phyloP scores from a whole-genome alignment of 2,113 vertebrate species.

The Oncorhynchus tshawytscha region DNA sequence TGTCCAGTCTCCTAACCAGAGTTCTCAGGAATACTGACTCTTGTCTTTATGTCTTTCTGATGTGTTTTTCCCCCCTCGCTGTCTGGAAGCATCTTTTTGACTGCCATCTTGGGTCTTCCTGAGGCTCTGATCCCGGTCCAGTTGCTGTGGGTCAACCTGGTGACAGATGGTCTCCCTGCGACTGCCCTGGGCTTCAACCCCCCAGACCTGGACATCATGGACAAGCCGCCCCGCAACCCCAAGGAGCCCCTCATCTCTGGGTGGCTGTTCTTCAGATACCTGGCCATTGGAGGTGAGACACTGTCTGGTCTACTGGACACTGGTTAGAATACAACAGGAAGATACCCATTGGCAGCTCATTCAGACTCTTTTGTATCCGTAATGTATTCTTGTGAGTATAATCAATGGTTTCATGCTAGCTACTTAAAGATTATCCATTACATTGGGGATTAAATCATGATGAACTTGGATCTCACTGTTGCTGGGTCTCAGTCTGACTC shows the following conservation, averaged over 20 bases:
- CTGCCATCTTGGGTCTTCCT: constrained; percentile 92
- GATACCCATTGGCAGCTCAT: not conserved
- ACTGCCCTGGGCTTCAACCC: constrained; percentile 97
- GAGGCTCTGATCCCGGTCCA: constrained; percentile 97
- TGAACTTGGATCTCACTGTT: too few relatives aligned
- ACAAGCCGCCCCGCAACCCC: constrained; percentile 91
- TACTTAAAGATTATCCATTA: not conserved
- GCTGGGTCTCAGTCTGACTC: too few relatives aligned
- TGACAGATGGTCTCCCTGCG: constrained; percentile 95
- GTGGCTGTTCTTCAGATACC: constrained; percentile 97
- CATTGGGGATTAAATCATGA: not conserved
- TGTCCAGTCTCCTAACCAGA: too few relatives aligned
- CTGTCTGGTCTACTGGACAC: not conserved
- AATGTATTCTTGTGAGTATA: too few relatives aligned
- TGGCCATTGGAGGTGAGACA: constrained; percentile 90
- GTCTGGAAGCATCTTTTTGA: constrained; percentile 88
- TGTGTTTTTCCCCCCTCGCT: not conserved
- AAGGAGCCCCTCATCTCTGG: constrained; percentile 95
- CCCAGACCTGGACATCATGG: constrained; percentile 97
- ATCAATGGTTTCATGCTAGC: not conserved
- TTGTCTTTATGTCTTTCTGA: not conserved
- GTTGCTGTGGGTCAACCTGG: constrained; percentile 98
- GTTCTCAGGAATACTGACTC: too few relatives aligned
- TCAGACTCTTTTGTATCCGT: not conserved
- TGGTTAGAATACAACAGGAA: not conserved